A percentile compares a stretch with the other conserved stretches of the same genome.
Evolutionary conservation across 2,888 invertebrate genomes (phyloP).

Genomic region (Callosobruchus maculatus): DNA sequence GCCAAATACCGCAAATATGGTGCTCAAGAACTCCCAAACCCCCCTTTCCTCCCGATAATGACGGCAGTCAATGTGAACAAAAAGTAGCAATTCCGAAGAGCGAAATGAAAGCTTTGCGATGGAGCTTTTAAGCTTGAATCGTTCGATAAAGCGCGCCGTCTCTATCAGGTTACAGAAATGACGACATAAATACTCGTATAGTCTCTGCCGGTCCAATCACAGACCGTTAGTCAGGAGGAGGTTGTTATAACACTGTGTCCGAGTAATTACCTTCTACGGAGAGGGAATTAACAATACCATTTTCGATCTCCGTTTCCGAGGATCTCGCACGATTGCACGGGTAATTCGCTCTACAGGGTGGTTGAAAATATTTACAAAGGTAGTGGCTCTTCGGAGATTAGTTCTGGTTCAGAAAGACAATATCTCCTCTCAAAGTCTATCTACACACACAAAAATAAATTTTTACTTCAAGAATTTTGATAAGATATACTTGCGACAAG

Average conservation of each 20-base stretch:
- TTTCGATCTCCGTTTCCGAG: background rate
- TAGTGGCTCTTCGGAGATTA: too few species aligned
- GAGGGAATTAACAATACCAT: background rate
- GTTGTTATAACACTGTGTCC: background rate
- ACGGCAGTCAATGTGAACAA: background rate
- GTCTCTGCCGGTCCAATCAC: background rate
- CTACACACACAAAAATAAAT: too few species aligned
- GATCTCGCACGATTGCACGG: too few species aligned
- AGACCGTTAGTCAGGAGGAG: background rate
- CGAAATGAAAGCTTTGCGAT: background rate
- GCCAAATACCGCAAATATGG: too few species aligned
- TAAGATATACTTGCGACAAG: too few species aligned
- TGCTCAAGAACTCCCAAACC: background rate
- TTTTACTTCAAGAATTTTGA: too few species aligned
- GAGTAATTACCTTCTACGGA: background rate
- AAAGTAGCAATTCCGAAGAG: background rate
- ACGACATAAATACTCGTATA: background rate
- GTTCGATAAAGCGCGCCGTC: background rate
- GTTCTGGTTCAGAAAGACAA: too few species aligned
- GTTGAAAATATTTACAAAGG: too few species aligned
- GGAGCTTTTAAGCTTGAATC: background rate
- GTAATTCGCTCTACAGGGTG: too few species aligned
- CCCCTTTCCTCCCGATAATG: background rate
- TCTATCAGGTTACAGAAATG: background rate
- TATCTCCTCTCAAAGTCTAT: too few species aligned